Percentiles rank a stretch among this genome's conserved stretches.
Evolutionary conservation across 2,113 vertebrate species (phyloP).

Genomic region (Poeciliopsis occidentalis): DNA sequence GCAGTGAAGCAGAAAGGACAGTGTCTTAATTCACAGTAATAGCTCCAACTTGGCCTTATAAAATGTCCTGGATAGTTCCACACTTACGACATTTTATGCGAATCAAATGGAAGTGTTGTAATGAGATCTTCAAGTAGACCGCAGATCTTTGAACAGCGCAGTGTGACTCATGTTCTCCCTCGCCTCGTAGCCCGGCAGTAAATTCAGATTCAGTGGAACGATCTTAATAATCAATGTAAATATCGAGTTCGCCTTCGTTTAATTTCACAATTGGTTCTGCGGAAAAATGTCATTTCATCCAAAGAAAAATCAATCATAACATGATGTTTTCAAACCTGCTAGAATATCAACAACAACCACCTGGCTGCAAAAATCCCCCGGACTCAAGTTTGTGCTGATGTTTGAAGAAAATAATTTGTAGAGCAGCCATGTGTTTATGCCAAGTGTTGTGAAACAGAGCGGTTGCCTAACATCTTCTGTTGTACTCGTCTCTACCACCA

Average conservation of each 20-base stretch:
- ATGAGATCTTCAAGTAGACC: not conserved
- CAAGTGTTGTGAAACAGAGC: conserved; percentile 22
- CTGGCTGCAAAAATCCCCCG: not conserved
- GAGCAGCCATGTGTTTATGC: conserved; percentile 18
- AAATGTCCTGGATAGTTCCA: not conserved
- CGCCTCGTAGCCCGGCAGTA: not conserved
- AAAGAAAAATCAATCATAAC: too few species aligned
- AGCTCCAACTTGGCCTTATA: not conserved
- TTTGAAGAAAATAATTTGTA: not conserved
- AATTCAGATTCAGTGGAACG: not conserved
- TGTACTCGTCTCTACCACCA: conserved; percentile 8
- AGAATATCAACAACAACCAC: not conserved
- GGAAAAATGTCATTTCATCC: too few species aligned
- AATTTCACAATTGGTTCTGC: too few species aligned
- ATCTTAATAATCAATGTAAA: too few species aligned
- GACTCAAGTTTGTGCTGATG: not conserved
- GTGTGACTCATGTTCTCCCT: not conserved
- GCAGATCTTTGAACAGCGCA: not conserved
- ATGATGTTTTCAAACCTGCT: not conserved
- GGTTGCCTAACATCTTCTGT: conserved; percentile 23
- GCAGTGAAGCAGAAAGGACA: not conserved
- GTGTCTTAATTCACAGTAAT: not conserved
- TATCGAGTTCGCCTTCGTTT: not conserved
- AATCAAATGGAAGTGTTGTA: not conserved
- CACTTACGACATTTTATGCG: not conserved